Evolutionary conservation across 2,888 invertebrate species (phyloP).

Genomic region (Mythimna impura): DNA sequence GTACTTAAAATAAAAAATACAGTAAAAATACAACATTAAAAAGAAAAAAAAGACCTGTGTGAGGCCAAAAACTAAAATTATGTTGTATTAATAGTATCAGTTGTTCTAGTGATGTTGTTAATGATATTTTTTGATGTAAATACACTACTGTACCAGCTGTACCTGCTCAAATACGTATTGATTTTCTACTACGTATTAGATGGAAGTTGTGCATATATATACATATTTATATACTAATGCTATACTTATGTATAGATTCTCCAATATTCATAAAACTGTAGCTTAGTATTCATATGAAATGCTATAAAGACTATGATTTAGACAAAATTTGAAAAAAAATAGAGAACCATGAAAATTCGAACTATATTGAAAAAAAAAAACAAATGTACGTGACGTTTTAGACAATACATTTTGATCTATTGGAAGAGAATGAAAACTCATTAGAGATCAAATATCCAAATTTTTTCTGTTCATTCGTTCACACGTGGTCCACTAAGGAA

Average conservation of each 20-base stretch:
- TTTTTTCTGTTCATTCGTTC: too few species aligned
- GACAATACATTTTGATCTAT: neutral
- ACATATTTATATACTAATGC: neutral
- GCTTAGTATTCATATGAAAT: neutral
- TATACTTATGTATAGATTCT: neutral
- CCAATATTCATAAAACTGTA: neutral
- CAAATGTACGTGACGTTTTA: neutral
- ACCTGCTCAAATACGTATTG: conserved; percentile 19
- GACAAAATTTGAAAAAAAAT: neutral
- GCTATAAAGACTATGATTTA: neutral
- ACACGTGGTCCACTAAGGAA: too few species aligned
- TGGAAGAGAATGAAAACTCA: too few species aligned
- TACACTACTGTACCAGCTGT: neutral
- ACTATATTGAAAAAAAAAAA: neutral
- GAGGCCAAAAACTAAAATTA: too few species aligned
- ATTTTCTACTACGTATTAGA: neutral
- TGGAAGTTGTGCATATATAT: neutral
- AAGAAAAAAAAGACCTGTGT: too few species aligned
- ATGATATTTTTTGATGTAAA: neutral
- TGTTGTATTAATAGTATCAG: too few species aligned
- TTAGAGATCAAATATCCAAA: too few species aligned
- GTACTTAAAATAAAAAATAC: too few species aligned
- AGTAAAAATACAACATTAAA: too few species aligned
- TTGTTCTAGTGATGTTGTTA: neutral
- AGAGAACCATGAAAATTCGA: neutral